Conservation (phyloP, 2,797 vertebrate species). For the Hyperoplus immaculatus region DNA sequence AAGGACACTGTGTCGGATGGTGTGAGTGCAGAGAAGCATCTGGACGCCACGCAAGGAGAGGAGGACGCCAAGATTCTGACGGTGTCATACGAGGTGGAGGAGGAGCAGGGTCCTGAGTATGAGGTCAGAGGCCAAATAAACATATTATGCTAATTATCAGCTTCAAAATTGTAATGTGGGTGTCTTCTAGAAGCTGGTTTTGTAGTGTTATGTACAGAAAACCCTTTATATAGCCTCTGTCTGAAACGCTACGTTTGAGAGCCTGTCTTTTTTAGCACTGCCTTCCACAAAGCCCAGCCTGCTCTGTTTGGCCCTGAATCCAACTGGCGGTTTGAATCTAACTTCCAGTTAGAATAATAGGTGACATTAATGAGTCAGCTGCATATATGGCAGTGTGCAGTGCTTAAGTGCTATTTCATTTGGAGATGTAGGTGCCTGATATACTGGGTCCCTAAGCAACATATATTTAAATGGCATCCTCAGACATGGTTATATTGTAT, state of each 20-base stretch:
- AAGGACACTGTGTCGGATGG: constrained; percentile 80
- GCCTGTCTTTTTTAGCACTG: too few relatives aligned
- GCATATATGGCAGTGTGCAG: background rate
- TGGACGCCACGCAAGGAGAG: constrained; percentile 75
- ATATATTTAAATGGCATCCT: background rate
- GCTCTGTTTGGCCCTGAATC: too few relatives aligned
- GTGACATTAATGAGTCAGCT: background rate
- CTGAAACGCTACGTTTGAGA: too few relatives aligned
- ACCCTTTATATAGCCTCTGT: too few relatives aligned
- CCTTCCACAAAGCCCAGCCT: too few relatives aligned
- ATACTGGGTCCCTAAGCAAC: background rate
- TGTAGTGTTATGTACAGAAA: too few relatives aligned
- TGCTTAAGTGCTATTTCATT: background rate
- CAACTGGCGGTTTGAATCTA: too few relatives aligned
- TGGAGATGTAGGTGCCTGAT: background rate
- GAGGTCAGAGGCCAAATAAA: constrained; percentile 83
- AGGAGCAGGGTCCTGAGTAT: constrained; percentile 90
- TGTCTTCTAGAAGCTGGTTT: too few relatives aligned
- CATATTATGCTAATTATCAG: background rate
- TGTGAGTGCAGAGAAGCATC: constrained; percentile 59
- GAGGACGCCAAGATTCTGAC: constrained; percentile 92
- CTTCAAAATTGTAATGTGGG: too few relatives aligned
- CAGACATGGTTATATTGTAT: background rate
- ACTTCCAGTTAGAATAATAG: too few relatives aligned
- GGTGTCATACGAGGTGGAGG: constrained; percentile 93